Percentiles rank a stretch among this genome's conserved stretches.
phyloP scores from a whole-genome alignment of 1,140 invertebrate species.

The Tetranychus cinnabarinus region DNA sequence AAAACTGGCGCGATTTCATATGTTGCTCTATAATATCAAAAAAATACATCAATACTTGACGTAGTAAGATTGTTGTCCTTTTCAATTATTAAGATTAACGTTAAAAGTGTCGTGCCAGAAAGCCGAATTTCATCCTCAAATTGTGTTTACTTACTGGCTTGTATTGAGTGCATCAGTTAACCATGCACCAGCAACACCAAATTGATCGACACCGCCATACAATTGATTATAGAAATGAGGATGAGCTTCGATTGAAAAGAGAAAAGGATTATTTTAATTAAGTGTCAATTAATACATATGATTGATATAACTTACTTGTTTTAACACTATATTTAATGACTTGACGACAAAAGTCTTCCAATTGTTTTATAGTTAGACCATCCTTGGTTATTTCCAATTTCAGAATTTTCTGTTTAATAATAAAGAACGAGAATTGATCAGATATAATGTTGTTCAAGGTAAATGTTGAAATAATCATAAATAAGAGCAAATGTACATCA shows the following conservation, averaged over 20 bases:
- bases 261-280: neutral
- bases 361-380: slow-evolving; percentile 52
- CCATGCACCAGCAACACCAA: slow-evolving; percentile 91
- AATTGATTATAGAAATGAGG: slow-evolving; percentile 95
- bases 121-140: too few species aligned
- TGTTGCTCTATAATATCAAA: slow-evolving; percentile 31
- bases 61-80: neutral
- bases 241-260: slow-evolving; percentile 33
- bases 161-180: slow-evolving; percentile 87
- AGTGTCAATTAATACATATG: neutral
- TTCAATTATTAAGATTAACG: too few species aligned
- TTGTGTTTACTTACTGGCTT: slow-evolving; percentile 43
- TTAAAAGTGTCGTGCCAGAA: too few species aligned
- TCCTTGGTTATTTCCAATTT: slow-evolving; percentile 59
- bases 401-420: slow-evolving; percentile 32
- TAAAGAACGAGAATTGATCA: too few species aligned
- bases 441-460: too few species aligned
- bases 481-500: too few species aligned
- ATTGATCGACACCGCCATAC: slow-evolving; percentile 71
- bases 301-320: slow-evolving; percentile 21
- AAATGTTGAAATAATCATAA: too few species aligned
- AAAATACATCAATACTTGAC: neutral
- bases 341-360: slow-evolving; percentile 69
- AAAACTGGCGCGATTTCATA: slow-evolving; percentile 98
- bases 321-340: slow-evolving; percentile 86